A percentile compares a stretch with the other conserved stretches of the same genome.
Evolutionary conservation across 2,888 invertebrate genomes (phyloP).

Genomic region (Shargacucullia verbasci): DNA sequence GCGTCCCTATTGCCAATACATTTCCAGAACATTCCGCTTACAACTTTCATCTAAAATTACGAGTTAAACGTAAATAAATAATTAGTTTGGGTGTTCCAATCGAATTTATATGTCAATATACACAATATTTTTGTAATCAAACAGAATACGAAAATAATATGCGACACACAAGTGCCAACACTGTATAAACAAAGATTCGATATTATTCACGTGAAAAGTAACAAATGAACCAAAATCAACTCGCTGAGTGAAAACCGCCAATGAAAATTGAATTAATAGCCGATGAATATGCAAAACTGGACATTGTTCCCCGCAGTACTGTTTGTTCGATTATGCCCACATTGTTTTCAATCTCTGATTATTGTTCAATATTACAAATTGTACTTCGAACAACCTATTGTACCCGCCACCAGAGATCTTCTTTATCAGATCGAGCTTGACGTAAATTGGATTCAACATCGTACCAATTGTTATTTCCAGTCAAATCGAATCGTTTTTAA

Average conservation of each 20-base stretch:
- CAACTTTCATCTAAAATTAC: no score
- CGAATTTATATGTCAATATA: slow-evolving; percentile 17
- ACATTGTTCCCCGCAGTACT: slow-evolving; percentile 70
- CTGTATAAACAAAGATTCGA: slow-evolving; percentile 61
- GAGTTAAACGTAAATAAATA: no score
- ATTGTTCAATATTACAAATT: slow-evolving; percentile 63
- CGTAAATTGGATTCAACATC: slow-evolving; percentile 35
- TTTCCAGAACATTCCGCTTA: no score
- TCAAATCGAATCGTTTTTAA: slow-evolving; percentile 28
- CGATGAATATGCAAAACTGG: slow-evolving; percentile 84
- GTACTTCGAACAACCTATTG: slow-evolving; percentile 40
- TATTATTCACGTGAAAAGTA: slow-evolving; percentile 77
- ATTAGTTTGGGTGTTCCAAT: no score
- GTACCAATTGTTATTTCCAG: slow-evolving; percentile 41
- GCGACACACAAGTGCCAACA: slow-evolving; percentile 35
- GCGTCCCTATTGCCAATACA: no score
- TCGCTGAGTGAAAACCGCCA: slow-evolving; percentile 76
- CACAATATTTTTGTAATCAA: slow-evolving; percentile 29
- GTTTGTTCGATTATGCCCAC: slow-evolving; percentile 72
- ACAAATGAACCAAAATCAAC: slow-evolving; percentile 85
- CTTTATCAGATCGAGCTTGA: slow-evolving; percentile 36
- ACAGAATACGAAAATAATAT: slow-evolving; percentile 33
- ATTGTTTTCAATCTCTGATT: slow-evolving; percentile 74
- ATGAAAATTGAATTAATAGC: slow-evolving; percentile 83
- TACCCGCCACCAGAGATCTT: slow-evolving; percentile 33